Percentiles rank a stretch among this genome's conserved stretches.
These are phyloP conservation scores for Peromyscus maniculatus DNA, from an alignment of 2,113 vertebrate species.

Conservation along the genomic window DNA sequence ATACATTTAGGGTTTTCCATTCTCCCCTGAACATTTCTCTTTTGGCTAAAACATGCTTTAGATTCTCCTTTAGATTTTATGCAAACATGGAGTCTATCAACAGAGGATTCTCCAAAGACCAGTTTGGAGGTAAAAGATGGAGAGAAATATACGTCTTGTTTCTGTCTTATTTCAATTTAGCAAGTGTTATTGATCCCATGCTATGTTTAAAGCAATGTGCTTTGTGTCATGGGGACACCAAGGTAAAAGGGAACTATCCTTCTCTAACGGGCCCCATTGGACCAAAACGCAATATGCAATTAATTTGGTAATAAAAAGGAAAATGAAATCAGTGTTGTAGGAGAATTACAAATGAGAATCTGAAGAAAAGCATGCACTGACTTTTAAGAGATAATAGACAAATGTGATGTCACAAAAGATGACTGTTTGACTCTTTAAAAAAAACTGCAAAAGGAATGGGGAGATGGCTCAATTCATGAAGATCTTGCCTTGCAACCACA, in stretches of 20 bases:
- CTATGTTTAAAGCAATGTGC: not conserved
- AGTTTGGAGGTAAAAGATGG: slow-evolving; percentile 43
- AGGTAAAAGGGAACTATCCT: not conserved
- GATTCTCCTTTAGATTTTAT: slow-evolving; percentile 57
- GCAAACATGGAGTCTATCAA: not conserved
- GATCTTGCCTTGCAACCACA: not conserved
- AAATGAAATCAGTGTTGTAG: not conserved
- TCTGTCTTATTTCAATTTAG: slow-evolving; percentile 48
- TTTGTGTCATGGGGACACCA: not conserved
- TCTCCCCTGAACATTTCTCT: not conserved
- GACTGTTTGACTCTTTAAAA: not conserved
- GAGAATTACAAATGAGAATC: slow-evolving; percentile 37
- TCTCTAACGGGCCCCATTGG: not conserved
- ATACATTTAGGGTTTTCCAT: not conserved
- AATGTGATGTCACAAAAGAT: not conserved
- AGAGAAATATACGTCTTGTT: not conserved
- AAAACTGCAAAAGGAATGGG: too few species aligned
- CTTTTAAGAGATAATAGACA: not conserved
- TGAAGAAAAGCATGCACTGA: not conserved
- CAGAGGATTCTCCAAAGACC: slow-evolving; percentile 37
- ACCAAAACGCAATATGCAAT: not conserved
- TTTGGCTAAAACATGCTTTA: not conserved
- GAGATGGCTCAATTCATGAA: not conserved
- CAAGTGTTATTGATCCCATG: not conserved
- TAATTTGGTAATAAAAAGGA: not conserved